Evolutionary conservation across 1,140 invertebrate species (phyloP), one percentile per base, ranked within the genome.

Genomic region (Drosophila equinoxialis): DNA sequence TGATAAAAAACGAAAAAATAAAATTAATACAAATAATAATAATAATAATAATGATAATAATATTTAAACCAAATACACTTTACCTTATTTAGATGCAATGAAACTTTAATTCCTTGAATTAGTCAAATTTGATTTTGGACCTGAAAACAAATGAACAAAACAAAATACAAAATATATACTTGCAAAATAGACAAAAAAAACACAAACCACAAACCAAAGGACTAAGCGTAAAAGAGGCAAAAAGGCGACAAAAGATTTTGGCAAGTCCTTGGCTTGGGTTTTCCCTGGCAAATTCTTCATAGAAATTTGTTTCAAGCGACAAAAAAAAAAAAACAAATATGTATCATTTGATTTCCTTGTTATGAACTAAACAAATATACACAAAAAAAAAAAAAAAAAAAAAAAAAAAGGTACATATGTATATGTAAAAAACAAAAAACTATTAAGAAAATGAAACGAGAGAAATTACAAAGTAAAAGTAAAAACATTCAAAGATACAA

Each of bases 101-200:
- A 90, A 90, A 90, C 87, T 90, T 90, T 81, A 90, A 90, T 90
- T 90, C 87, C 87, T 90, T 90, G 77, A 87, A 90, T 90, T 90
- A 90, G 87, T 87, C 83, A 90, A 90, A 90, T 90, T 90, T 90
- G 73, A 87, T 90, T 90, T 90, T 90, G 86, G 86, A 90, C 86
- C 86, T 90, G 86, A 90, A 76, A 54, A 74, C 74, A 87, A 37
- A 37, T 11, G 6, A 35, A 35, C 33, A 35, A 80, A 63, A 48
- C 51, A 64, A 65, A 81, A 81, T 63, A 75, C 60, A 79, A 66
- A 74, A 66, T 69, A 72, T 73, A 67, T 72, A 79, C 70, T 74
- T 82, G 79, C 79, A 74, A 80, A 86, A 86, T 87, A 86, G 83
- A 83, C 77, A 89, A 86, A 74, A 89, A 86, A 74, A 30, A 30